Conservation (phyloP, 2,888 invertebrate species). For the Helleia helle region DNA sequence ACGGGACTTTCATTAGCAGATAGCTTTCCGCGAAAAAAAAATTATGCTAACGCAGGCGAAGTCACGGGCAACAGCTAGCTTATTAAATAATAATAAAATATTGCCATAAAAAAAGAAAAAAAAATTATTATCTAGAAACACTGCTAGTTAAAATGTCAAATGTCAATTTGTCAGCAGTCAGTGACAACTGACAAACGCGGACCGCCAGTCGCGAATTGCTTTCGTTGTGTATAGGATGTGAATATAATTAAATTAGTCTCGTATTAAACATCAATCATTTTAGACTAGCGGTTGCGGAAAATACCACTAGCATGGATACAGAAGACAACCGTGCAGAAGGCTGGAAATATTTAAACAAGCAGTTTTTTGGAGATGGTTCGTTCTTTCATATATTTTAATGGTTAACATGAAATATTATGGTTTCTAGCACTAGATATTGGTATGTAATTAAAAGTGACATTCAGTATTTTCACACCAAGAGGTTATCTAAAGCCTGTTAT, state of each 20-base stretch:
- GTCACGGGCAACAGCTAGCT: too few relatives aligned
- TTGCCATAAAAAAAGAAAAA: too few relatives aligned
- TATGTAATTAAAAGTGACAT: background rate
- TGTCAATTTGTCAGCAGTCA: background rate
- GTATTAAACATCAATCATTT: background rate
- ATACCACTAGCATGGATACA: conserved; percentile 34
- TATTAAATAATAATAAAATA: too few relatives aligned
- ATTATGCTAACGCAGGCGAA: too few relatives aligned
- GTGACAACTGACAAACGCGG: background rate
- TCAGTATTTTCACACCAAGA: background rate
- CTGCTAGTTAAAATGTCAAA: too few relatives aligned
- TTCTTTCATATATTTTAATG: conserved; percentile 25
- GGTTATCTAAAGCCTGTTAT: background rate
- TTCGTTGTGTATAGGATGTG: background rate
- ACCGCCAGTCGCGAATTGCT: background rate
- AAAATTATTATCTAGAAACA: too few relatives aligned
- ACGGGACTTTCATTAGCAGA: too few relatives aligned
- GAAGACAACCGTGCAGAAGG: conserved; percentile 64
- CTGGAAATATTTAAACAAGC: conserved; percentile 68
- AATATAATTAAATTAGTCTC: background rate
- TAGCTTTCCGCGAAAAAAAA: too few relatives aligned
- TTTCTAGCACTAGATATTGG: background rate
- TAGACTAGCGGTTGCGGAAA: background rate
- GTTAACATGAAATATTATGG: conserved; percentile 18
- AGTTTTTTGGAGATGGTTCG: conserved; percentile 67